These are phyloP conservation scores for Axis porcinus DNA, from an alignment of 2,113 vertebrate genomes.

Conservation along the genomic window DNA sequence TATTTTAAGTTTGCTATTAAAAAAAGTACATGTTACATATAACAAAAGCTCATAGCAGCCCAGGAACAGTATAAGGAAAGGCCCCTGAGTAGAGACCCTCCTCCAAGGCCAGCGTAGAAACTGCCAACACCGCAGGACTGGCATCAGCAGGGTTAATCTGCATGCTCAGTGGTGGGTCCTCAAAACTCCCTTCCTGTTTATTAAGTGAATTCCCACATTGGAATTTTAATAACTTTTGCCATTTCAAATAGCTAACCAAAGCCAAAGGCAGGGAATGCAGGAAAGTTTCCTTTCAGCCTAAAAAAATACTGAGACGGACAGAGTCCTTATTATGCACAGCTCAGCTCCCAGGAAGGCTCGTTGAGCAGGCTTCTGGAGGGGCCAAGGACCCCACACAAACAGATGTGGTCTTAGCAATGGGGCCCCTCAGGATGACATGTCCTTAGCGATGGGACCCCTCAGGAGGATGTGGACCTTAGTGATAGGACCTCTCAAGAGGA, in stretches of 20 bases:
- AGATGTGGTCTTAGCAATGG: neutral
- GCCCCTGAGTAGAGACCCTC: neutral
- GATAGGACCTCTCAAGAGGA: neutral
- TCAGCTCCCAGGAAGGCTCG: neutral
- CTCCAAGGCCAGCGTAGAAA: neutral
- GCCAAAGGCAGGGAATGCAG: neutral
- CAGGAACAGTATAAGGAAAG: neutral
- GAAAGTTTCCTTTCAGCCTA: constrained; percentile 1
- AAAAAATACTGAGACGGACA: constrained; percentile 29
- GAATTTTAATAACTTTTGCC: constrained; percentile 41
- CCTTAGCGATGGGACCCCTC: neutral
- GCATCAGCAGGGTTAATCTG: neutral
- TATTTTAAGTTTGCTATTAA: neutral
- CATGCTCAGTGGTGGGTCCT: neutral
- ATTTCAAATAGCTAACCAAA: constrained; percentile 37
- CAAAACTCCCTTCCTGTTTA: constrained; percentile 48
- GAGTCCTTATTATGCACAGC: constrained; percentile 1
- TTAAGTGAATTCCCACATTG: constrained; percentile 57
- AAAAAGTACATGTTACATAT: neutral
- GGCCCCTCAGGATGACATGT: neutral
- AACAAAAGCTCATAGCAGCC: neutral
- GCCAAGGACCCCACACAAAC: neutral
- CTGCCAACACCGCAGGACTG: neutral
- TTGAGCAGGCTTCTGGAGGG: neutral
- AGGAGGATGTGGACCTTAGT: neutral